phyloP scores from a whole-genome alignment of 2,797 vertebrate species.

The Ispidina picta region DNA sequence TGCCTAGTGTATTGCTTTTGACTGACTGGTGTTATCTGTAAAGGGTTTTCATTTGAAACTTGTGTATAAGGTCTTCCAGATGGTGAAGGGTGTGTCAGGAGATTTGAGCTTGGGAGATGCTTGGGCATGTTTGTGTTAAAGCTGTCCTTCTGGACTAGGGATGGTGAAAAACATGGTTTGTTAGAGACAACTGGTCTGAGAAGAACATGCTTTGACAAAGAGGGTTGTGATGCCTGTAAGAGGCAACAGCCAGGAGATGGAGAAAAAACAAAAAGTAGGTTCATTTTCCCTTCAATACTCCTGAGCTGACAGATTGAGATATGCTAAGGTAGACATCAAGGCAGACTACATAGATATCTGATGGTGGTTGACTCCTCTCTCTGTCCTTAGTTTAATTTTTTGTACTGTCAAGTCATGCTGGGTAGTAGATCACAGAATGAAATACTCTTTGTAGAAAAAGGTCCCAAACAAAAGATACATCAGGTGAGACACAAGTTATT shows the following conservation, averaged over 20 bases:
- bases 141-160: accelerated
- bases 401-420: accelerated
- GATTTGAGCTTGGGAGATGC: background rate
- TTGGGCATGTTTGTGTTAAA: background rate
- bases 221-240: background rate
- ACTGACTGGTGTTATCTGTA: background rate
- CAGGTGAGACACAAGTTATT: background rate
- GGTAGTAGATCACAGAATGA: accelerated
- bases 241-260: background rate
- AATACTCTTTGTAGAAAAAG: background rate
- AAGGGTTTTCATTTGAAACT: background rate
- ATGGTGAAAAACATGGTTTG: background rate
- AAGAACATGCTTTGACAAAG: background rate
- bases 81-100: background rate
- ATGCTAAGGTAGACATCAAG: no score
- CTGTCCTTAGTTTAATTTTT: background rate
- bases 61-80: background rate
- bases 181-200: background rate
- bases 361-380: background rate
- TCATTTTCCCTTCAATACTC: background rate
- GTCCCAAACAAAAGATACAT: background rate
- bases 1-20: background rate
- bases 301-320: background rate
- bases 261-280: background rate
- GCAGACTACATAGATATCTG: background rate